Evolutionary conservation across 2,113 vertebrate genomes (phyloP), one percentile per base, ranked within the genome.

Genomic region (Cryptoleucopteryx plumbea): DNA sequence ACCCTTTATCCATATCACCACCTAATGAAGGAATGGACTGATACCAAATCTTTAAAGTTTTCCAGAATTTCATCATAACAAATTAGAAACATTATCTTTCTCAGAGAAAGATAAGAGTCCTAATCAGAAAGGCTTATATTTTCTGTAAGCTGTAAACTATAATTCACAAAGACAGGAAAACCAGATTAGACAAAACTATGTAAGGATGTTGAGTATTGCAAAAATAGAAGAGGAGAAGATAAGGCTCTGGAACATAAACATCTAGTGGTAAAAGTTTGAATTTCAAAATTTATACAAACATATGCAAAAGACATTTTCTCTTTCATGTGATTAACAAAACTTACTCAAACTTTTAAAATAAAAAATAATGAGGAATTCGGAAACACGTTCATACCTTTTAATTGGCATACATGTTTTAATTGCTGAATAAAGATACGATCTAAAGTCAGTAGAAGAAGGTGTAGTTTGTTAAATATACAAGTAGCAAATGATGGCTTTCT

Each of bases 81-180:
- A 12, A 79, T 85, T 26, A 79, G 43, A 93, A 79, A 32, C 4
- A 36, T 14, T 38, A 18, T 36, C 40, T 61, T 80, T 80, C 31
- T 65, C 38, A 86, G 29, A 26, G 65, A 29, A 93, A 83, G 18
- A 61, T 56, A 20, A 77, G 5, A 74, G 32, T 10, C 36, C 32
- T 79, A 38, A 80, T 65, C 43, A 80, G 26, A 63, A 80, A 59
- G 8, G 22, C 34, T 72, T 47, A 4, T 27, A 47, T 75, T 94
- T 91, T 72, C 34, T 68, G 20, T 63, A 78, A 55, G 1, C 9
- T 59, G 38, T 68, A 70, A 88, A 42, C 14, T 36, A 12, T 67
- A 94, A 78, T 63, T 86, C 43, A 61, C 56, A 82, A 55, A 79
- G 59, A 55, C 19, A 70, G 29, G 36, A 93, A 90, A 88, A 55